Conservation (phyloP, 2,888 invertebrate species). For the Serripes groenlandicus region DNA sequence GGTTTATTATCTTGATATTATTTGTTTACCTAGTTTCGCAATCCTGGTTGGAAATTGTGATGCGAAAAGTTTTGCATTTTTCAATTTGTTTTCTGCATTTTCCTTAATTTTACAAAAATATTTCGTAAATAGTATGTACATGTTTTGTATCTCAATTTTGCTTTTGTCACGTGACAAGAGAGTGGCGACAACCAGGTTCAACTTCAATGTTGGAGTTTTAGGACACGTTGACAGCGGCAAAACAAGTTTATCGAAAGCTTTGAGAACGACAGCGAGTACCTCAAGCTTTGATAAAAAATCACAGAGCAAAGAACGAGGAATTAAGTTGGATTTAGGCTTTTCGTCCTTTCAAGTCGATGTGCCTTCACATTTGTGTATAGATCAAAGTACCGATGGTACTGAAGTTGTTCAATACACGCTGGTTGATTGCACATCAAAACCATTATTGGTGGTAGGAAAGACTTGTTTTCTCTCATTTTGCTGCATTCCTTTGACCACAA, state of each 20-base stretch:
- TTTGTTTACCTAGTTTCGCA: too few relatives aligned
- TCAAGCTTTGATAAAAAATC: conserved; percentile 93
- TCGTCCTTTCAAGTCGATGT: conserved; percentile 89
- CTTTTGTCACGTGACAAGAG: conserved; percentile 31
- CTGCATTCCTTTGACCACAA: too few relatives aligned
- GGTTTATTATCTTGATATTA: too few relatives aligned
- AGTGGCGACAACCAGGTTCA: conserved; percentile 84
- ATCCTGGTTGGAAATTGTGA: too few relatives aligned
- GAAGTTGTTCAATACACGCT: conserved; percentile 89
- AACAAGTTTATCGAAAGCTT: conserved; percentile 90
- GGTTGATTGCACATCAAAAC: conserved; percentile 92
- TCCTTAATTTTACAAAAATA: too few relatives aligned
- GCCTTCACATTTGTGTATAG: conserved; percentile 86
- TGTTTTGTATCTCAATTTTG: too few relatives aligned
- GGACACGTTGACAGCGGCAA: conserved; percentile 93
- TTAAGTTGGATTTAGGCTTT: conserved; percentile 92
- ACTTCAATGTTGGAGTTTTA: conserved; percentile 91
- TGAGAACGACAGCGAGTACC: conserved; percentile 90
- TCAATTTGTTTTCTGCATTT: too few relatives aligned
- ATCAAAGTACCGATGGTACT: conserved; percentile 29
- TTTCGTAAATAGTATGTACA: too few relatives aligned
- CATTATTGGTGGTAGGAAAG: conserved; percentile 89
- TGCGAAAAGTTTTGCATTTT: too few relatives aligned
- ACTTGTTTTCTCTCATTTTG: too few relatives aligned
- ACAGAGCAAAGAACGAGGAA: conserved; percentile 91